These are phyloP conservation scores for Pterocles gutturalis DNA, from an alignment of 2,113 vertebrate species.

Conservation along the genomic window DNA sequence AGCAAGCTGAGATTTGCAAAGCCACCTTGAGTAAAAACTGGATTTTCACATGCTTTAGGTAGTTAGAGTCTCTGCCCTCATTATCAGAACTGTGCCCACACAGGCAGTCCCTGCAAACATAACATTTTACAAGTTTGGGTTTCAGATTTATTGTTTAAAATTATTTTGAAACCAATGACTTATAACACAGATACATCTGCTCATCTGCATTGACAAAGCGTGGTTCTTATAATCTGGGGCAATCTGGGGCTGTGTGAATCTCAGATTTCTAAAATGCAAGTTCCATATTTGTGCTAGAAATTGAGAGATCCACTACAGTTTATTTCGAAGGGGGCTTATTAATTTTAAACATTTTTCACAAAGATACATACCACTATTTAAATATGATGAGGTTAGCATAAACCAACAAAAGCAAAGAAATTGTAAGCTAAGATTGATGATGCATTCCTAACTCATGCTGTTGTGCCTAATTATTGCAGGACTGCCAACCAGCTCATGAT, in stretches of 20 bases:
- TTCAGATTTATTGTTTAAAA: slow-evolving; percentile 37
- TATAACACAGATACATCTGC: neutral
- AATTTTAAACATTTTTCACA: neutral
- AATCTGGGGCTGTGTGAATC: neutral
- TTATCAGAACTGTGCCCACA: neutral
- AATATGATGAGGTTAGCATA: neutral
- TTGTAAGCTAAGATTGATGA: neutral
- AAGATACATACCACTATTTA: neutral
- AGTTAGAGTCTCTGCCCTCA: neutral
- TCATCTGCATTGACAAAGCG: neutral
- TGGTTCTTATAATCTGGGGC: neutral
- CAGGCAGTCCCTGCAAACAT: neutral
- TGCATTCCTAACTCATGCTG: slow-evolving; percentile 17
- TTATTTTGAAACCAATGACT: neutral
- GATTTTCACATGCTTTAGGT: neutral
- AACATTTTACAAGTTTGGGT: neutral
- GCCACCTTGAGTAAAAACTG: neutral
- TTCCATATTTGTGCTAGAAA: neutral
- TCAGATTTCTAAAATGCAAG: slow-evolving; percentile 3
- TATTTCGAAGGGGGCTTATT: neutral
- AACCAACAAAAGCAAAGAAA: slow-evolving; percentile 1
- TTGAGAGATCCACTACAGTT: neutral
- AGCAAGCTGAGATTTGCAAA: neutral
- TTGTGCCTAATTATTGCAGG: slow-evolving; percentile 13
- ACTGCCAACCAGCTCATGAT: slow-evolving; percentile 2